Evolutionary conservation across 2,113 vertebrate genomes (phyloP).

Genomic region (Eptatretus burgeri): DNA sequence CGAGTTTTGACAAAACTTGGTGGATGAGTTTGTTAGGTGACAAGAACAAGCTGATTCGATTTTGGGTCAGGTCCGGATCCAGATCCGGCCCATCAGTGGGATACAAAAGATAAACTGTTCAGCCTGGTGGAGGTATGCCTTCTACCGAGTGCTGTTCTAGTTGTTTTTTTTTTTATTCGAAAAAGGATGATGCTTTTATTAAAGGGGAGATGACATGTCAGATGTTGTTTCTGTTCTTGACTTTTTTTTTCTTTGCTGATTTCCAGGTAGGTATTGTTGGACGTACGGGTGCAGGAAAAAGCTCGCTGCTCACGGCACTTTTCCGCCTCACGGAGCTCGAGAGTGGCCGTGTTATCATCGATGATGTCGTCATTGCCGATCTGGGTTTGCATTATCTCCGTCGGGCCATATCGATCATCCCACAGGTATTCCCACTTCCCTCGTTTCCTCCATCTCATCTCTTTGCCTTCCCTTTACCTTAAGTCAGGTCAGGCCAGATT

Average conservation of each 20-base stretch:
- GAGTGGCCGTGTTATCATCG: conserved; percentile 47
- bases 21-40: no score
- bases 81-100: no score
- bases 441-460: neutral
- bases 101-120: no score
- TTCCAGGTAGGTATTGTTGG: conserved; percentile 62
- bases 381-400: conserved; percentile 66
- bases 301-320: conserved; percentile 60
- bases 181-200: no score
- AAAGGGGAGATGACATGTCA: no score
- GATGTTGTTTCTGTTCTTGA: no score
- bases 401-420: conserved; percentile 85
- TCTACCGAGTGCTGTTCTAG: no score
- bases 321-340: conserved; percentile 62
- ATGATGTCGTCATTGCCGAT: conserved; percentile 43
- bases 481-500: neutral
- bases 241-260: neutral
- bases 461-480: neutral
- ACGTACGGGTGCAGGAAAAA: conserved; percentile 69
- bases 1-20: no score
- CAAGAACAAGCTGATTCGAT: no score
- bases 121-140: no score
- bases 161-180: no score
- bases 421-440: conserved; percentile 34
- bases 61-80: no score